These are phyloP conservation scores for Dissostichus mawsoni DNA, from an alignment of 2,113 vertebrate genomes.

Conservation along the genomic window DNA sequence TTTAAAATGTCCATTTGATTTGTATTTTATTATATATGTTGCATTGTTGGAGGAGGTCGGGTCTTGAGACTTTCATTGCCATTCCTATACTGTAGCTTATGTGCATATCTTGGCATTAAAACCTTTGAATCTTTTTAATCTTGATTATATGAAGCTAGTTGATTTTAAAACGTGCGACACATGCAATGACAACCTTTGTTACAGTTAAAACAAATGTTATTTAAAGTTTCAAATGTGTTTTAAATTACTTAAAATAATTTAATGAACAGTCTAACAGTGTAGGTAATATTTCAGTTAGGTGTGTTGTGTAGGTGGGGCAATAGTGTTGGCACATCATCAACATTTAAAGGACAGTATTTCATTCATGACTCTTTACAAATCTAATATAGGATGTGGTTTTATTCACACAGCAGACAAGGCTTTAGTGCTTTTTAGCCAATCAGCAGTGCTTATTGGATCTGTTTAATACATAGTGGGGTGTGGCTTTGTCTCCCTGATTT, in stretches of 20 bases:
- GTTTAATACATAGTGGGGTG: constrained; percentile 82
- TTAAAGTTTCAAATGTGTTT: not conserved
- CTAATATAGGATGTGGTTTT: constrained; percentile 55
- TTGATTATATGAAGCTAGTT: not conserved
- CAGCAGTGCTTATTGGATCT: constrained; percentile 78
- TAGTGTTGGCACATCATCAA: constrained; percentile 47
- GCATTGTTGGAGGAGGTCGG: too few relatives aligned
- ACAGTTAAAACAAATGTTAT: too few relatives aligned
- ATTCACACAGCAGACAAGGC: constrained; percentile 45
- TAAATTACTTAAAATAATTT: constrained; percentile 1
- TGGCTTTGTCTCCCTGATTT: constrained; percentile 82
- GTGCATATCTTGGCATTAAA: too few relatives aligned
- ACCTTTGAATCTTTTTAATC: too few relatives aligned
- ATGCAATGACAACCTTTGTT: not conserved
- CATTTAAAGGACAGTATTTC: constrained; percentile 72
- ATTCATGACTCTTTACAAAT: constrained; percentile 81
- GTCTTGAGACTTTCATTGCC: too few relatives aligned
- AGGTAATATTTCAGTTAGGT: not conserved
- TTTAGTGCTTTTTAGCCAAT: constrained; percentile 78
- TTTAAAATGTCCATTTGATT: not conserved
- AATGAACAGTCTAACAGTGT: not conserved
- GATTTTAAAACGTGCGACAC: too few relatives aligned
- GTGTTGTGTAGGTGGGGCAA: not conserved
- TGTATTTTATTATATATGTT: too few relatives aligned
- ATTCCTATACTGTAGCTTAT: too few relatives aligned